Evolutionary conservation across 2,113 vertebrate genomes (phyloP), one percentile per base, ranked within the genome.

Genomic region (Sigmodon hispidus): DNA sequence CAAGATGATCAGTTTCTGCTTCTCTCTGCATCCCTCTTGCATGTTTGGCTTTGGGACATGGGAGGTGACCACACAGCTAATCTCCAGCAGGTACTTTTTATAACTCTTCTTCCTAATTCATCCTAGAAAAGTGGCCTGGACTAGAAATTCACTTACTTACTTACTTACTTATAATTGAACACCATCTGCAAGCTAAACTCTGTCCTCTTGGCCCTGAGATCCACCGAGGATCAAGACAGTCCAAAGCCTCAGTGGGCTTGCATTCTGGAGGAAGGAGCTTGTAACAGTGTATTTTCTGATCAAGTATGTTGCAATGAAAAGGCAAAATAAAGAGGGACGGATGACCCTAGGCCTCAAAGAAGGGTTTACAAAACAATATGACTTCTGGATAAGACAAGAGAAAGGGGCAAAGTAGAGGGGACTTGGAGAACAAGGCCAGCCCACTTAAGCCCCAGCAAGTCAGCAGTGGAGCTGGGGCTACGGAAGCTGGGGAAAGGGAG

Each of bases 241-340:
- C 13, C 65, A 87, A 67, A 59, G 34, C 40, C 55, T 75, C 22
- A 57, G 2, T 7, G 31, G 57, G 50, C 34, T 92, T 89, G 45
- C 43, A 24, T 72, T 50, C 43, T 57, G 10, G 5, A 11, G 43
- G 19, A 43, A 40, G 15, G 19, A 87, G 29, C 3, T 43, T 89
- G 13, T 36, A 31, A 36, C 45, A 36, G 34, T 5, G 0, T 72
- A 9, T 89, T 87, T 87, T 84, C 87, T 70, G 24, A 50, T 69
- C 50, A 73, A 19, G n/a, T 76, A 40, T 45, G 61, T 87, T 76
- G 52, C 45, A 91, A 67, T 88, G 15, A 45, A 90, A 92, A 57
- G 50, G 90, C 86, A 72, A 93, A 40, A 89, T 57, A 80, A 93
- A 90, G 48, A 29, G 29, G 11, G 63, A 89, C 84, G 48, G 45